Conservation (phyloP, 2,113 vertebrate species). For the Microcebus tavaratra region DNA sequence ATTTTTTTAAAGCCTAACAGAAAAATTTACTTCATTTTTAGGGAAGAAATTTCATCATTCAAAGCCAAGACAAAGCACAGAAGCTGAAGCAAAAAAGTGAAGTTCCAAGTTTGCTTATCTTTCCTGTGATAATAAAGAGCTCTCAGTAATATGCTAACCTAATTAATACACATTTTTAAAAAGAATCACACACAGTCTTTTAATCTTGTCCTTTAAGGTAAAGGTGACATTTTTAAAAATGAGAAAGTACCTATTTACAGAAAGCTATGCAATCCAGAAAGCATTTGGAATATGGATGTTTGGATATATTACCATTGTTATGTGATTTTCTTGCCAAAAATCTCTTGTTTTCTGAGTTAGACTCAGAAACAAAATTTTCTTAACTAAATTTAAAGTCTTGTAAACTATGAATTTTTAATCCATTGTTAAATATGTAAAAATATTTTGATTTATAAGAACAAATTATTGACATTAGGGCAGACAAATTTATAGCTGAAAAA, state of each 20-base stretch:
- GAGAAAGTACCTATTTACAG: background rate
- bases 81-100: background rate
- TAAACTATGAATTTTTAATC: constrained; percentile 7
- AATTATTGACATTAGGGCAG: background rate
- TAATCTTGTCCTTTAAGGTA: background rate
- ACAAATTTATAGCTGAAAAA: background rate
- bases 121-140: background rate
- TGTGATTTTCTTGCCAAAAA: background rate
- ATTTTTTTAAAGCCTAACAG: background rate
- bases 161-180: background rate
- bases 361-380: constrained; percentile 16
- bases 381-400: background rate
- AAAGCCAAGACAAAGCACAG: background rate
- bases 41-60: background rate
- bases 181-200: background rate
- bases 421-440: constrained; percentile 24
- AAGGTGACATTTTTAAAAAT: background rate
- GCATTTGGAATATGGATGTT: background rate
- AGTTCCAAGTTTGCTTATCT: background rate
- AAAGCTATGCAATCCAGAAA: background rate
- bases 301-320: background rate
- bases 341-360: too few relatives aligned
- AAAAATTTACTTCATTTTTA: constrained; percentile 41
- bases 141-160: background rate
- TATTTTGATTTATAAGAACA: constrained; percentile 20